phyloP scores from a whole-genome alignment of 1,140 invertebrate genomes.

The Cotesia glomerata region DNA sequence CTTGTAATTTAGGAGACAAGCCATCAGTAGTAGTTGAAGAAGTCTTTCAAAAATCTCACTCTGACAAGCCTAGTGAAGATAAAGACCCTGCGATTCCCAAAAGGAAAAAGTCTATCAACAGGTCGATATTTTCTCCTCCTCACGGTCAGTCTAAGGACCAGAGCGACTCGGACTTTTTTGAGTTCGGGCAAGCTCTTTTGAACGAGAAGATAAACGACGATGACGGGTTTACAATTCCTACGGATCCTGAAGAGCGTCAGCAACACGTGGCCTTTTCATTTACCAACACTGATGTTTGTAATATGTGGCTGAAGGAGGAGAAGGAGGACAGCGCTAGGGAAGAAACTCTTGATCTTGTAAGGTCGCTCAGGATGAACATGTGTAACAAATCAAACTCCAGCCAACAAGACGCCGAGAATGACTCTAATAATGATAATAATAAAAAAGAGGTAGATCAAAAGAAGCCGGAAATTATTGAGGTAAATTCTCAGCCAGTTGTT shows the following conservation, averaged over 20 bases:
- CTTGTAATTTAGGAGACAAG: neutral
- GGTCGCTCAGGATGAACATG: slow-evolving; percentile 75
- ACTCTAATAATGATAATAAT: no score
- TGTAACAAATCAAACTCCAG: slow-evolving; percentile 69
- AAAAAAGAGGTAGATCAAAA: slow-evolving; percentile 42
- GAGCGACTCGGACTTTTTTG: slow-evolving; percentile 67
- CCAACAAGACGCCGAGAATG: slow-evolving; percentile 56
- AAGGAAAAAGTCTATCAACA: slow-evolving; percentile 58
- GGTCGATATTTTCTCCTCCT: slow-evolving; percentile 76
- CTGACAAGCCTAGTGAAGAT: slow-evolving; percentile 33
- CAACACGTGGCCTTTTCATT: slow-evolving; percentile 72
- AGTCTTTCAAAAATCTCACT: slow-evolving; percentile 23
- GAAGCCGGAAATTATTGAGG: neutral
- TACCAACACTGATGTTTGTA: slow-evolving; percentile 48
- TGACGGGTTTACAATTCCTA: slow-evolving; percentile 68
- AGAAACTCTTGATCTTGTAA: slow-evolving; percentile 80
- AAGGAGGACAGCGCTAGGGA: slow-evolving; percentile 78
- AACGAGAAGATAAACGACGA: slow-evolving; percentile 68
- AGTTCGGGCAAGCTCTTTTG: slow-evolving; percentile 72
- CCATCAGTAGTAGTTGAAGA: neutral
- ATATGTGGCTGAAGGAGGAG: slow-evolving; percentile 78
- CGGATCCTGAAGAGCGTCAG: slow-evolving; percentile 67
- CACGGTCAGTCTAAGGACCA: slow-evolving; percentile 68
- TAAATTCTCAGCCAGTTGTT: neutral
- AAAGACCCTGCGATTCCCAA: slow-evolving; percentile 44